Percentiles rank a stretch among this genome's conserved stretches.
Conservation (phyloP, 2,113 vertebrate species). For the Siniperca chuatsi region DNA sequence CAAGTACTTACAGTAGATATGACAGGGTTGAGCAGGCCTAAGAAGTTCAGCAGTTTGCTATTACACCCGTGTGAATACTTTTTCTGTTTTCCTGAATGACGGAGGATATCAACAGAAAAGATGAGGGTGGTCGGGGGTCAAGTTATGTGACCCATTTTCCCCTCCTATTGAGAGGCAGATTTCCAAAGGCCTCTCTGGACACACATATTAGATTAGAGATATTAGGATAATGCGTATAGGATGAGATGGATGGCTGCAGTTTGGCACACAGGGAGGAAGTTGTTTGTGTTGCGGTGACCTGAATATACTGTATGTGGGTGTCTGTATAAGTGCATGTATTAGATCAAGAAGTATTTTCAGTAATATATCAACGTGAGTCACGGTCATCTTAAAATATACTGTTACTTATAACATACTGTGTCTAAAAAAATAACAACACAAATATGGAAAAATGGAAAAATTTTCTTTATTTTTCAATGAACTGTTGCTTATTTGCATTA, state of each 20-base stretch:
- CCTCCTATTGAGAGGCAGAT: constrained; percentile 49
- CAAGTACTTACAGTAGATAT: not conserved
- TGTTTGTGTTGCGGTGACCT: constrained; percentile 48
- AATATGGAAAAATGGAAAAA: not conserved
- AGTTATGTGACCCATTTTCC: constrained; percentile 53
- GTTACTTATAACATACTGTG: not conserved
- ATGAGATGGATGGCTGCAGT: constrained; percentile 35
- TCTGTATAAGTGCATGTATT: not conserved
- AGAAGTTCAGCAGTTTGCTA: constrained; percentile 5
- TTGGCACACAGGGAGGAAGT: constrained; percentile 42
- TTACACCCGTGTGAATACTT: constrained; percentile 15
- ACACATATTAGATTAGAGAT: constrained; percentile 67
- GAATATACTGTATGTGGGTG: not conserved
- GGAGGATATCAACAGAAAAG: not conserved
- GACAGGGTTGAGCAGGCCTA: constrained; percentile 7
- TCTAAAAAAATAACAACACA: not conserved
- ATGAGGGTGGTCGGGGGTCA: not conserved
- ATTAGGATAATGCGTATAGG: constrained; percentile 45
- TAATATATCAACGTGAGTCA: not conserved
- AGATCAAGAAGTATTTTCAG: not conserved
- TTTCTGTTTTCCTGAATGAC: constrained; percentile 18
- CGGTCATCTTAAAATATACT: not conserved
- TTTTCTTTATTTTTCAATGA: not conserved
- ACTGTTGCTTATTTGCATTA: not conserved
- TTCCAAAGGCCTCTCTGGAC: constrained; percentile 47